A percentile compares a stretch with the other conserved stretches of the same genome.
These are phyloP conservation scores for Rhabdophis nuchalis DNA, from an alignment of 2,797 vertebrate species.

Conservation along the genomic window DNA sequence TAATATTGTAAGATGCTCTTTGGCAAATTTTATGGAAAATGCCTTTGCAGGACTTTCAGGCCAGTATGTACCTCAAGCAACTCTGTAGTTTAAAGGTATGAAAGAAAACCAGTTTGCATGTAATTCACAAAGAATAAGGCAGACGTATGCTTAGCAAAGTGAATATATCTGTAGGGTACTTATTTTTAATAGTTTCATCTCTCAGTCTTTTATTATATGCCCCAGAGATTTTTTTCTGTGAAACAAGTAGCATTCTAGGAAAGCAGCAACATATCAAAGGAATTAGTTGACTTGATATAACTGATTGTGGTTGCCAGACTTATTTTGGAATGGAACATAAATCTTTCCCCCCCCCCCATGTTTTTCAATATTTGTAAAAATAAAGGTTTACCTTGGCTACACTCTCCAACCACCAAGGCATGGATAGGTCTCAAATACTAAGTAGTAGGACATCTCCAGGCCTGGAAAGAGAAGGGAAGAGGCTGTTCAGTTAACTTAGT, in stretches of 20 bases:
- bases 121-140: background rate
- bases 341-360: too few relatives aligned
- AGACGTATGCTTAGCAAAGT: background rate
- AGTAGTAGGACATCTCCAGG: background rate
- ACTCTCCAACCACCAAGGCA: background rate
- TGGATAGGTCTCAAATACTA: background rate
- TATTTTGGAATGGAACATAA: background rate
- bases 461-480: background rate
- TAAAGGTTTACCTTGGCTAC: background rate
- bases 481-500: background rate
- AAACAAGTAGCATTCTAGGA: background rate
- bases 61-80: constrained; percentile 10
- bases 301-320: background rate
- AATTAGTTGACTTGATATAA: background rate
- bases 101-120: background rate
- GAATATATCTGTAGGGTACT: background rate
- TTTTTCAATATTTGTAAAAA: background rate
- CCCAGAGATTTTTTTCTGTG: background rate
- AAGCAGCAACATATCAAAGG: background rate
- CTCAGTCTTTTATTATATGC: background rate
- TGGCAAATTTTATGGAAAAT: constrained; percentile 15
- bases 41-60: background rate
- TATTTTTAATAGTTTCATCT: background rate
- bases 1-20: constrained; percentile 24
- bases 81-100: background rate